Conservation (phyloP, 2,888 invertebrate genomes). For the Thecocarcelia acutangulata region DNA sequence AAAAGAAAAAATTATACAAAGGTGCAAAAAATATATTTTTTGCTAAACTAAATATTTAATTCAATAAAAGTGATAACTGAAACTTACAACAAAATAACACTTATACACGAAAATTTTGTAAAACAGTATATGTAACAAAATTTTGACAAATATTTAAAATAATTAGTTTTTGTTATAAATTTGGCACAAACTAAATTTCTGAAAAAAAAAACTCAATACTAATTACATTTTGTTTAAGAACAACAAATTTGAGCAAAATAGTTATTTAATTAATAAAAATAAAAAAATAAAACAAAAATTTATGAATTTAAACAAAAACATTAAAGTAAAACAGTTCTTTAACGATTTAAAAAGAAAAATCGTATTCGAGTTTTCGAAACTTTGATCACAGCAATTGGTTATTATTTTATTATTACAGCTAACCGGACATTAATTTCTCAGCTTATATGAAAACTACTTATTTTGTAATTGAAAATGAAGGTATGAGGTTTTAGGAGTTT, state of each 20-base stretch:
- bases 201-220: conserved; percentile 4
- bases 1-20: conserved; percentile 59
- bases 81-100: conserved; percentile 42
- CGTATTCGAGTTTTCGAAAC: too few species aligned
- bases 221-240: conserved; percentile 9
- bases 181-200: conserved; percentile 11
- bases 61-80: conserved; percentile 50
- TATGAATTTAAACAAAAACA: too few species aligned
- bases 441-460: too few species aligned
- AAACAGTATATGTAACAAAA: conserved; percentile 44
- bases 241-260: conserved; percentile 9
- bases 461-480: too few species aligned
- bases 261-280: too few species aligned
- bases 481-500: too few species aligned
- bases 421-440: too few species aligned
- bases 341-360: too few species aligned
- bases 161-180: conserved; percentile 10
- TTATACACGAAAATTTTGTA: conserved; percentile 62
- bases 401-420: too few species aligned
- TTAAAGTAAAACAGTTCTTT: too few species aligned
- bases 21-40: conserved; percentile 73
- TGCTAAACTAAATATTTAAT: conserved; percentile 73
- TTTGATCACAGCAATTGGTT: background rate
- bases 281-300: too few species aligned
- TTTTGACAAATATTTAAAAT: background rate